phyloP scores from a whole-genome alignment of 30 jellyfish, hydroid and myxozoan species.

The Phacellophora camtschatica region DNA sequence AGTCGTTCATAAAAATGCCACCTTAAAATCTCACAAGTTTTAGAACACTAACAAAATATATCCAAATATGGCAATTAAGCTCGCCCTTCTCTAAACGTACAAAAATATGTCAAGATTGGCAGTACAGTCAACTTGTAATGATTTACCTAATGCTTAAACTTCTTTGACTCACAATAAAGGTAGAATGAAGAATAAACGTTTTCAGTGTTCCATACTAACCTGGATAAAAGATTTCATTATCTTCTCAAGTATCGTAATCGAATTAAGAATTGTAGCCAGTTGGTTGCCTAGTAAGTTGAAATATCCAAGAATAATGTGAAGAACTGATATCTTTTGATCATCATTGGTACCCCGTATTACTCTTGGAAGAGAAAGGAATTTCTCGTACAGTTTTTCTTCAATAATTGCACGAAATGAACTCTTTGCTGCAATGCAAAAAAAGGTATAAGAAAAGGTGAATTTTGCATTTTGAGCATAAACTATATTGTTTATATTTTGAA shows the following conservation, averaged over 20 bases:
- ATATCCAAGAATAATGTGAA: slow-evolving; percentile 62
- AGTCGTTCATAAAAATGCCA: too few relatives aligned
- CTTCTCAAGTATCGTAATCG: slow-evolving; percentile 63
- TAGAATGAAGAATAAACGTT: background rate
- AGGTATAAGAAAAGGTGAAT: too few relatives aligned
- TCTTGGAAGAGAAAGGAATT: slow-evolving; percentile 77
- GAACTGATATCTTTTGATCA: slow-evolving; percentile 45
- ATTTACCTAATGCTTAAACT: background rate
- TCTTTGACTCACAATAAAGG: background rate
- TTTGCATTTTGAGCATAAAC: too few relatives aligned
- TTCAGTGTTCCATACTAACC: slow-evolving; percentile 19
- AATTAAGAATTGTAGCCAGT: slow-evolving; percentile 39
- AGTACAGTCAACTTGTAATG: too few relatives aligned
- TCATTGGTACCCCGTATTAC: slow-evolving; percentile 70
- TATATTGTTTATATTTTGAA: too few relatives aligned
- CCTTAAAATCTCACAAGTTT: too few relatives aligned
- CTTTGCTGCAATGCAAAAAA: slow-evolving; percentile 35
- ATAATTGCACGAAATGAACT: slow-evolving; percentile 8
- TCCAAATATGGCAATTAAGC: too few relatives aligned
- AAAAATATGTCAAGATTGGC: too few relatives aligned
- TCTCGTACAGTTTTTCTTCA: slow-evolving; percentile 55
- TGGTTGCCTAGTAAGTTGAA: slow-evolving; percentile 60
- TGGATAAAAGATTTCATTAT: slow-evolving; percentile 67
- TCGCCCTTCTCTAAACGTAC: too few relatives aligned
- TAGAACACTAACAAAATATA: too few relatives aligned